Evolutionary conservation across 1,140 invertebrate species (phyloP), one percentile per base, ranked within the genome.

Genomic region (Drosophila littoralis): DNA sequence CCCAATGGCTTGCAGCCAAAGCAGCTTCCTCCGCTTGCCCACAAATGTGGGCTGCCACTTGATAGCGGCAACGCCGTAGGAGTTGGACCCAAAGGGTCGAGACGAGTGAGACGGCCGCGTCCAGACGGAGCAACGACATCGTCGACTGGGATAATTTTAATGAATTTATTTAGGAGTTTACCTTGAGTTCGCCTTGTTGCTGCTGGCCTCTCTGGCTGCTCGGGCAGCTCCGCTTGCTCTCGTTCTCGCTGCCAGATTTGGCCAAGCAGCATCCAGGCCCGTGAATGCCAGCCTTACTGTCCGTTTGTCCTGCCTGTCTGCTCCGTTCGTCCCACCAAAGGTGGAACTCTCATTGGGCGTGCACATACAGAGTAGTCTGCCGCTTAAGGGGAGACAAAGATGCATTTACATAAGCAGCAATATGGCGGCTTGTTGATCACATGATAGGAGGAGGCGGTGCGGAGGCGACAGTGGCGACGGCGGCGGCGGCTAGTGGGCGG

Each of bases 111-210:
- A 12, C 8, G 17, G 68, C 5, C 42, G 22, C 50, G 70, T 52
- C 55, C 70, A 68, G 70, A 69, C 71, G 51, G 71, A 69, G 71
- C 65, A 74, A 74, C 71, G 66, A 69, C 72, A 75, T 69, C 68
- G 50, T 58, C 64, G 45, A 69, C 75, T 79, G 78, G 81, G 52
- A 89, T 89, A 89, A 89, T 89, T 89, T 89, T 89, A 89, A 89
- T 89, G 84, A 89, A 89, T 89, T 89, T 89, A 90, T 90, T 90
- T 90, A 84, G 77, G 75, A 88, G 84, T 73, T 81, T 75, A 71
- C 74, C 71, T 79, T 75, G 65, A 75, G 59, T 54, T 67, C 42
- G 42, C 33, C 28, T 17, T 54, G n/a, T 10, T 17, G 10, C 43
- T 43, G 42, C 57, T 45, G 8, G 40, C 48, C 33, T 6, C 12